Evolutionary conservation across 1,140 invertebrate species (phyloP), one percentile per base, ranked within the genome.

Genomic region (Plodia interpunctella): DNA sequence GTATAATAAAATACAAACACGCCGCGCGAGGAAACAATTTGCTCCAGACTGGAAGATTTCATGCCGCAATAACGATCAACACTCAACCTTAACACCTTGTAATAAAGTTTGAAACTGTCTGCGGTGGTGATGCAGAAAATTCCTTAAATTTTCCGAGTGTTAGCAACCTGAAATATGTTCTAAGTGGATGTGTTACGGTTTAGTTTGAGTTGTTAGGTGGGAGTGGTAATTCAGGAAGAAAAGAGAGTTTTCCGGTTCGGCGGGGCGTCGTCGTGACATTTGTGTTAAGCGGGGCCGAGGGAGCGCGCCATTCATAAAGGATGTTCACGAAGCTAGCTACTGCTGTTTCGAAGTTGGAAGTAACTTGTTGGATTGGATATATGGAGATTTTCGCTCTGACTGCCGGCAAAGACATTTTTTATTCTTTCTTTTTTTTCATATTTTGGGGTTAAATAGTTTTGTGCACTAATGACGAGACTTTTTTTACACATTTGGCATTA

Each of bases 1-100:
- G 87, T 89, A 89, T 89, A 89, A 87, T 89, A 89, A 89, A 89
- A 89, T 89, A 87, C 83, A 87, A 88, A 87, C 84, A 88, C 78
- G 78, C 78, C 73, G 82, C 80, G 82, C 78, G 84, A 87, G 87
- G 84, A 89, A 89, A 89, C 84, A 89, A 89, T 89, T 89, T 87
- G 83, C 84, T 72, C 75, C 81, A 88, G 84, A 87, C 82, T 83
- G 82, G 78, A 88, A 88, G 86, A 88, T 88, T 86, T 87, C 78
- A 85, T 81, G 73, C 70, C 71, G 65, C 68, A 25, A 13, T 53
- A 25, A 71, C 52, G 78, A 65, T 54, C 38, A 44, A 44, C 38
- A 44, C 28, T 21, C 28, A 49, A 68, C 62, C 60, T 68, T 83
- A 78, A 60, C 44, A 56, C 63, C 21, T 52, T 57, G 38, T 57